Base-by-base conservation (phyloP, 2,888 invertebrate genomes). In the Sisyra terminalis region DNA sequence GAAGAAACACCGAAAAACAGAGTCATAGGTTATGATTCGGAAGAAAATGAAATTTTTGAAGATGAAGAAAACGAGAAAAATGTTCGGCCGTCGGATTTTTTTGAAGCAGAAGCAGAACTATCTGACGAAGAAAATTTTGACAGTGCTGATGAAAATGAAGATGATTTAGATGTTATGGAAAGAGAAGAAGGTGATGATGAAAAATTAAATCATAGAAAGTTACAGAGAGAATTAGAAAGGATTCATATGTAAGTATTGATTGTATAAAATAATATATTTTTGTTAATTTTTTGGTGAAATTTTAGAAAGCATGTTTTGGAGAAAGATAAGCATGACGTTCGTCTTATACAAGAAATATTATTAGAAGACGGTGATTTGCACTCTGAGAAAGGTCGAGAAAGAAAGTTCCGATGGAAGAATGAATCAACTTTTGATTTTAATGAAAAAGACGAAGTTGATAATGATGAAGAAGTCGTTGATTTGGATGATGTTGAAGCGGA, bases 31-130 rank as follows among this genome's bases (percentile, higher is more conserved):
- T 87, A 87, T 53, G 86, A 87, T 58, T 87, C 86, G 0, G 86
- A 87, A 57, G 87, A 87, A 60, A 86, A 87, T 60, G 86, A 87
- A 56, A 57, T 71, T 46, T 24, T 24, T 24, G 24, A 24, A 24
- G 24, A 44, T 11, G 37, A 16, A 11, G 31, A 32, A 14, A 38
- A 35, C 30, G n/a, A 24, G 15, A 32, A 39, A 31, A 14, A 10
- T 13, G 65, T 66, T 37, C 71, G 72, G 40, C 68, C 70, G 0
- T 60, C 67, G 1, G 81, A 83, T 40, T 94, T 88, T 65, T 69
- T 93, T 42, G 93, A 94, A 50, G 72, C 79, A 31, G 93, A 94
- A 63, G 93, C 93, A 0, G 93, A 93, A 54, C 61, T 94, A 29
- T 88, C 89, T 0, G 93, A 90, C 54, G 87, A 85, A 2, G 90